A percentile compares a stretch with the other conserved stretches of the same genome.
Evolutionary conservation across 2,888 invertebrate species (phyloP).

Genomic region (Cephus spinipes): DNA sequence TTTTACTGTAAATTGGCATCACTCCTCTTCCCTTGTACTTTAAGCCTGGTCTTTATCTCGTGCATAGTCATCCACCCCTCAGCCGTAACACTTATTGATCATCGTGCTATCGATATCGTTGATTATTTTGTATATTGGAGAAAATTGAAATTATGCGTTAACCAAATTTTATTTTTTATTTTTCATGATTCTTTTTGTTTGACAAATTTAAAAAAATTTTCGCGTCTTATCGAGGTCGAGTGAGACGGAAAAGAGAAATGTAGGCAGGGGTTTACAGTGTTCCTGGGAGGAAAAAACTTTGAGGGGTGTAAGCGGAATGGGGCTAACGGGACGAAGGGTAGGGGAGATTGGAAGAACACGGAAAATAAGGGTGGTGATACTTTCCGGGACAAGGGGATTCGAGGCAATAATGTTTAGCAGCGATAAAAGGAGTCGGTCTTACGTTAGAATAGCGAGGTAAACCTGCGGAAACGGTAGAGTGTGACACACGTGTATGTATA

Average conservation of each 20-base stretch:
- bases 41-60: conserved; percentile 24
- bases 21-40: conserved; percentile 21
- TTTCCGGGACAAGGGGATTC: conserved; percentile 15
- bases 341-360: background rate
- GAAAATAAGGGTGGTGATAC: background rate
- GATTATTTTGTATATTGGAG: background rate
- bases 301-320: background rate
- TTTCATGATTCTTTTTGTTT: background rate
- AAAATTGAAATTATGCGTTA: background rate
- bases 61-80: background rate
- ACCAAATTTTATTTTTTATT: background rate
- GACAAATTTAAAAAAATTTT: background rate
- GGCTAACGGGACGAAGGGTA: background rate
- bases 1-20: conserved; percentile 51
- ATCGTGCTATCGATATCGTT: background rate
- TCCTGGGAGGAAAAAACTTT: background rate
- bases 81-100: background rate
- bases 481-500: background rate
- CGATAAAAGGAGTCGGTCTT: conserved; percentile 32
- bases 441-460: conserved; percentile 12
- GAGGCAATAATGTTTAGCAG: conserved; percentile 30
- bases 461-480: conserved; percentile 20
- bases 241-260: background rate
- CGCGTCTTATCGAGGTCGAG: background rate
- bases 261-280: background rate